Evolutionary conservation across 2,113 vertebrate genomes (phyloP).

Genomic region (Nothoprocta pentlandii): DNA sequence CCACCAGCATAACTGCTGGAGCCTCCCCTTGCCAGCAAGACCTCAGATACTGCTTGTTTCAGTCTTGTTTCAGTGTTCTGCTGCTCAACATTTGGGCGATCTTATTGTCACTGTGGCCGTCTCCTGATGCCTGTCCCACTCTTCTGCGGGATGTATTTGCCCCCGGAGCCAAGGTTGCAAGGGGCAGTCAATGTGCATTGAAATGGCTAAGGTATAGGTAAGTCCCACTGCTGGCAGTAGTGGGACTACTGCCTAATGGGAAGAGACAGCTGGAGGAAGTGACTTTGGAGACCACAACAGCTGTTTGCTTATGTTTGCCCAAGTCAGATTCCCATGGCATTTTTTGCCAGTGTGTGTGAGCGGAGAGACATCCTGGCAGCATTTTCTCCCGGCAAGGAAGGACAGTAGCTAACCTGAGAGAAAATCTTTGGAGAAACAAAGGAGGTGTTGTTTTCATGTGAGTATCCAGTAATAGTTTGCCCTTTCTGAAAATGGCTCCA

Average conservation of each 20-base stretch:
- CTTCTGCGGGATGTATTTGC: not conserved
- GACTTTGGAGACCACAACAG: not conserved
- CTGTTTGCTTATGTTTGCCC: fast-evolving
- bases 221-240: not conserved
- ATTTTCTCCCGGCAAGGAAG: not conserved
- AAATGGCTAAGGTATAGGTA: not conserved
- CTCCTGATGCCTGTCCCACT: not conserved
- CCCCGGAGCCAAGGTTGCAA: not conserved
- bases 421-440: not conserved
- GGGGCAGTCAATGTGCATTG: not conserved
- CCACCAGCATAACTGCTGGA: not conserved
- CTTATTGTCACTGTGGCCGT: not conserved
- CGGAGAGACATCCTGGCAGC: not conserved
- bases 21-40: not conserved
- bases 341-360: not conserved
- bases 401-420: not conserved
- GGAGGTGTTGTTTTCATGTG: not conserved
- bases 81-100: not conserved
- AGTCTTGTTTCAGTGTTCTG: not conserved
- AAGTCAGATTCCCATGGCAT: not conserved
- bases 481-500: not conserved
- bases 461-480: not conserved
- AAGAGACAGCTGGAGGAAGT: not conserved
- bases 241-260: not conserved
- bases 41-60: not conserved